A percentile compares a stretch with the other conserved stretches of the same genome.
Evolutionary conservation across 1,140 invertebrate genomes (phyloP).

Genomic region (Aphaenogaster floridana): DNA sequence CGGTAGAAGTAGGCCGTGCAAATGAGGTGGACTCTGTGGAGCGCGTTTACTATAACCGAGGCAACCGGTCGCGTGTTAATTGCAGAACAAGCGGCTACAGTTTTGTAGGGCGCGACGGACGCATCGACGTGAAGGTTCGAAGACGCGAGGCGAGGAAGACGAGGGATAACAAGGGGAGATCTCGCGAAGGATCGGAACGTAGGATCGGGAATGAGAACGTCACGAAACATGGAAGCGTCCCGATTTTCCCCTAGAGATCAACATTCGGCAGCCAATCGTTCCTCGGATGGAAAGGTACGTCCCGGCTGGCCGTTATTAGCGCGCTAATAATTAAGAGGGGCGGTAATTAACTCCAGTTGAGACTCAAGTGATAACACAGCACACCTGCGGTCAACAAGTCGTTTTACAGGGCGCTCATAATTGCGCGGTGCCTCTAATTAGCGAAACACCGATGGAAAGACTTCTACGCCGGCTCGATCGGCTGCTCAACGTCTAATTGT

Average conservation of each 20-base stretch:
- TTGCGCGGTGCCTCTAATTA: conserved; percentile 63
- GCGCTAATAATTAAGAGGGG: conserved; percentile 70
- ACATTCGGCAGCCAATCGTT: too few species aligned
- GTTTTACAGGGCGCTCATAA: conserved; percentile 76
- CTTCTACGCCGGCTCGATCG: neutral
- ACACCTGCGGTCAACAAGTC: conserved; percentile 76
- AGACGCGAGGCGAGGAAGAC: neutral
- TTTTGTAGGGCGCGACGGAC: conserved; percentile 71
- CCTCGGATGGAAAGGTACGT: conserved; percentile 2
- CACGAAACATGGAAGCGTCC: neutral
- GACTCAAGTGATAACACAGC: conserved; percentile 80
- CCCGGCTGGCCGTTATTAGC: neutral
- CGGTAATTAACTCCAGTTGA: conserved; percentile 83
- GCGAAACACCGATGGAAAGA: conserved; percentile 38
- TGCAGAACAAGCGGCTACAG: conserved; percentile 82
- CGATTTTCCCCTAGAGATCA: neutral
- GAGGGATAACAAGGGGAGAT: neutral
- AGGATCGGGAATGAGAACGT: neutral
- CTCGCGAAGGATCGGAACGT: neutral
- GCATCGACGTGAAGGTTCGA: conserved; percentile 10
- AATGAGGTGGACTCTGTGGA: conserved; percentile 77
- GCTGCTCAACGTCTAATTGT: neutral
- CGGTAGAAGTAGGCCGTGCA: conserved; percentile 81
- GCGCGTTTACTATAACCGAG: conserved; percentile 70
- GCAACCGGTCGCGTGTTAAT: conserved; percentile 81